Evolutionary conservation across 2,888 invertebrate species (phyloP).

Genomic region (Nasonovia ribisnigri): DNA sequence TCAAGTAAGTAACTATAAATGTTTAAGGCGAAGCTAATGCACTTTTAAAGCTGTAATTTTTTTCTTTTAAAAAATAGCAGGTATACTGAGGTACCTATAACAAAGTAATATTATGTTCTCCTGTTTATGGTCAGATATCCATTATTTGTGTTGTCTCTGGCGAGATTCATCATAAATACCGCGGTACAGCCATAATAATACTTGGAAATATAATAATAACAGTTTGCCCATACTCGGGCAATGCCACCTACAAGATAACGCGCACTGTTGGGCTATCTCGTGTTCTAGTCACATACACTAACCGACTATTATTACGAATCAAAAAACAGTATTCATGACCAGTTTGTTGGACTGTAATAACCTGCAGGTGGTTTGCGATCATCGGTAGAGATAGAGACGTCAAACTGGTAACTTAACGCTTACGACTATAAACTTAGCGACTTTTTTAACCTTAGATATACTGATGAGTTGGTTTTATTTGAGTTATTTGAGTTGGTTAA

Average conservation of each 20-base stretch:
- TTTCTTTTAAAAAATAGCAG: neutral
- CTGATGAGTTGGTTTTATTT: neutral
- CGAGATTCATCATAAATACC: constrained; percentile 49
- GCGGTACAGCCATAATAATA: constrained; percentile 43
- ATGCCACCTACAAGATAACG: constrained; percentile 62
- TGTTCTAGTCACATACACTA: constrained; percentile 48
- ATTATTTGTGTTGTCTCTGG: constrained; percentile 49
- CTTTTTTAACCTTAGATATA: neutral
- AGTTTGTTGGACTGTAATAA: constrained; percentile 52
- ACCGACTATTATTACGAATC: constrained; percentile 57
- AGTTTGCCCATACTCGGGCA: constrained; percentile 62
- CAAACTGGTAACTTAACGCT: constrained; percentile 26
- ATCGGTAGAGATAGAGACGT: constrained; percentile 33
- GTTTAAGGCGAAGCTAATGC: neutral
- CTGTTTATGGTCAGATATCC: constrained; percentile 55
- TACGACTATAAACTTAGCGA: neutral
- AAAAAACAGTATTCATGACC: constrained; percentile 56
- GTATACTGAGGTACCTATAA: neutral
- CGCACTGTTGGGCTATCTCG: constrained; percentile 29
- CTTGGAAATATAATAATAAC: constrained; percentile 60
- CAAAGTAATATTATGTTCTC: constrained; percentile 40
- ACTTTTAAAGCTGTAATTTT: neutral
- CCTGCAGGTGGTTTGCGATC: constrained; percentile 35
- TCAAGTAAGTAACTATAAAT: neutral
- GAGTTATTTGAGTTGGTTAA: no score